Evolutionary conservation across 2,113 vertebrate species (phyloP).

Genomic region (Myotis brandtii): DNA sequence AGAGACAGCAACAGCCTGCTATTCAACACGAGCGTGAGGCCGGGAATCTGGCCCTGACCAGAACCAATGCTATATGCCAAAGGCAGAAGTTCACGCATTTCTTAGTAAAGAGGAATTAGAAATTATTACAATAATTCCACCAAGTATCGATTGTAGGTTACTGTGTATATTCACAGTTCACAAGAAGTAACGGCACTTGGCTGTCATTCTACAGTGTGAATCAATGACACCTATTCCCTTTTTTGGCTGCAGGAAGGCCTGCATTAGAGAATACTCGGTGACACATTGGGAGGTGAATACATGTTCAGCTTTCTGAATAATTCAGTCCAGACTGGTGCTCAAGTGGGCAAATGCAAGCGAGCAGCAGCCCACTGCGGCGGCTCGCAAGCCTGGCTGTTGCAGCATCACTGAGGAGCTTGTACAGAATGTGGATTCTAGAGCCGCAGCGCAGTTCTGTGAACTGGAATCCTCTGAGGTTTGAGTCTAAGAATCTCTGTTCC

Average conservation of each 20-base stretch:
- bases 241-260: neutral
- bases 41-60: neutral
- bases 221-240: neutral
- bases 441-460: neutral
- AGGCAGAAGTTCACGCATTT: neutral
- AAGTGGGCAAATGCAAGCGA: neutral
- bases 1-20: neutral
- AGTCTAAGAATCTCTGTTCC: neutral
- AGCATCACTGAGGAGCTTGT: neutral
- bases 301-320: neutral
- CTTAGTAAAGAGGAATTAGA: neutral
- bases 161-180: neutral
- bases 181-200: neutral
- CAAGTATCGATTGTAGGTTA: neutral
- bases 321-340: neutral
- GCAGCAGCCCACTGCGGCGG: accelerated
- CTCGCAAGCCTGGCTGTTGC: neutral
- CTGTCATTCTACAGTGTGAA: neutral
- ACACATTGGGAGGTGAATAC: neutral
- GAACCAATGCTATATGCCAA: neutral
- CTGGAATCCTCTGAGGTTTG: neutral
- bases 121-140: neutral
- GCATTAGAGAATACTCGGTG: neutral
- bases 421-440: neutral
- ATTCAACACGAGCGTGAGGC: neutral